Evolutionary conservation across 2,888 invertebrate genomes (phyloP).

Genomic region (Diarsia brunnea): DNA sequence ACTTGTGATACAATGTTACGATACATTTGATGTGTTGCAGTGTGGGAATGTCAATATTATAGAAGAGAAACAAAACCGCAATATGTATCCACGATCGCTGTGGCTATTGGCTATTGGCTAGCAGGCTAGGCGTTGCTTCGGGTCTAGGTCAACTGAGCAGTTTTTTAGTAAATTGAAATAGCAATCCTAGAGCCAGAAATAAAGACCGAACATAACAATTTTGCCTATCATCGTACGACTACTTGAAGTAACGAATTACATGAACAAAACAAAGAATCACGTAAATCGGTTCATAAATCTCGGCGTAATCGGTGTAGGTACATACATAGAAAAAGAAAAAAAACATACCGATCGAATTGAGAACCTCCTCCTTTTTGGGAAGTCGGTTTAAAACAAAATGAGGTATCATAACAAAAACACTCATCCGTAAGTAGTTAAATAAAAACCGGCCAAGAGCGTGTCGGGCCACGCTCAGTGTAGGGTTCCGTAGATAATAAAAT

Average conservation of each 20-base stretch:
- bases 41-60: constrained; percentile 14
- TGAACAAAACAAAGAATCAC: neutral
- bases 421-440: too few relatives aligned
- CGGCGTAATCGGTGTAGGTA: too few relatives aligned
- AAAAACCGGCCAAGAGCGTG: too few relatives aligned
- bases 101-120: too few relatives aligned
- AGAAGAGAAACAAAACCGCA: constrained; percentile 3
- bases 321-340: too few relatives aligned
- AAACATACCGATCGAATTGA: too few relatives aligned
- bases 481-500: too few relatives aligned
- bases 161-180: neutral
- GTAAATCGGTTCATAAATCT: too few relatives aligned
- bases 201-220: neutral
- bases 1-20: neutral
- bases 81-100: neutral
- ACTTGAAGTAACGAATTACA: neutral
- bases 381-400: too few relatives aligned
- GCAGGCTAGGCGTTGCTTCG: neutral
- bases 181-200: neutral
- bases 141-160: neutral
- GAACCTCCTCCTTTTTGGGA: too few relatives aligned
- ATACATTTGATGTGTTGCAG: neutral
- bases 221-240: neutral
- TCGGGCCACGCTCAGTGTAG: too few relatives aligned
- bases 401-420: too few relatives aligned